These are phyloP conservation scores for Oncorhynchus keta DNA, from an alignment of 2,113 vertebrate species.

Conservation along the genomic window DNA sequence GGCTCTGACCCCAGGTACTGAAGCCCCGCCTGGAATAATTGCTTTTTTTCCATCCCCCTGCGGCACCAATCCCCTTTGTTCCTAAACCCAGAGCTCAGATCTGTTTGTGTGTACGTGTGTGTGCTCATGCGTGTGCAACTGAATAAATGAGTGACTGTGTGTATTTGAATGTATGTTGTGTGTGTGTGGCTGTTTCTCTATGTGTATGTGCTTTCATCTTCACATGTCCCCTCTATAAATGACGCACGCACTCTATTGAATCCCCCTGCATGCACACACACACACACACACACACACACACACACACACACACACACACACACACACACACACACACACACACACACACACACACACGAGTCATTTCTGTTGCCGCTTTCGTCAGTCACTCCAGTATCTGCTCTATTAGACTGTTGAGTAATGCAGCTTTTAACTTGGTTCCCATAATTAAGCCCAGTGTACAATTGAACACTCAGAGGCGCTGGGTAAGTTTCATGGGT, in stretches of 20 bases:
- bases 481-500: slow-evolving; percentile 57
- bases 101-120: slow-evolving; percentile 21
- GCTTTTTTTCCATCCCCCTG: slow-evolving; percentile 32
- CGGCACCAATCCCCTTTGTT: slow-evolving; percentile 56
- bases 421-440: slow-evolving; percentile 64
- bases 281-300: neutral
- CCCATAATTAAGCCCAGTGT: slow-evolving; percentile 73
- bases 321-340: neutral
- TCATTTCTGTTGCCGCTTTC: slow-evolving; percentile 58
- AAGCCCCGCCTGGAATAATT: slow-evolving; percentile 61
- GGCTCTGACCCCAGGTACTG: slow-evolving; percentile 62
- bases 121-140: slow-evolving; percentile 1
- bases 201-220: slow-evolving; percentile 16
- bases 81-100: slow-evolving; percentile 46
- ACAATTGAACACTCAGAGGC: slow-evolving; percentile 70
- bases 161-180: neutral
- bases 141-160: neutral
- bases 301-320: no score
- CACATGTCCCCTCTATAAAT: slow-evolving; percentile 37
- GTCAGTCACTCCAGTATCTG: slow-evolving; percentile 52
- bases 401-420: slow-evolving; percentile 72
- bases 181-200: neutral
- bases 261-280: slow-evolving; percentile 30
- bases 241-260: slow-evolving; percentile 34
- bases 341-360: slow-evolving; percentile 18